These are phyloP conservation scores for Glaucidium brasilianum DNA, from an alignment of 2,113 vertebrate genomes.

Conservation along the genomic window DNA sequence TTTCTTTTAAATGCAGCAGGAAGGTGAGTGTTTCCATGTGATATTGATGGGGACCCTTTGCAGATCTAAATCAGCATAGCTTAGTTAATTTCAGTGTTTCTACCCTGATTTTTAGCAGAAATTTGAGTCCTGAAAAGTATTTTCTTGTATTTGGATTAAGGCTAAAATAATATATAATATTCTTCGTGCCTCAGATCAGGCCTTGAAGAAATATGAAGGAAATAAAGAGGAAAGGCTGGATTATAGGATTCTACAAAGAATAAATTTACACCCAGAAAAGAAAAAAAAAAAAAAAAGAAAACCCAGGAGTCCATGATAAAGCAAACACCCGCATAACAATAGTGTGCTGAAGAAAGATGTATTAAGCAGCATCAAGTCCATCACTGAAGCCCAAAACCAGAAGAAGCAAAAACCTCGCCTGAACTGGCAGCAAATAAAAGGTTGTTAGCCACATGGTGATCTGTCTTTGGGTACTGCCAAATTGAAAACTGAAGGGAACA, in stretches of 20 bases:
- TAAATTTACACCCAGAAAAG: not conserved
- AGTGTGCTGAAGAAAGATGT: not conserved
- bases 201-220: not conserved
- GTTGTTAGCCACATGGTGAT: slow-evolving; percentile 71
- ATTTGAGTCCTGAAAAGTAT: not conserved
- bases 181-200: not conserved
- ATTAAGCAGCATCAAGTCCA: not conserved
- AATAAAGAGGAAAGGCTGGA: not conserved
- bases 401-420: slow-evolving; percentile 37
- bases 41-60: not conserved
- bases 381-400: slow-evolving; percentile 31
- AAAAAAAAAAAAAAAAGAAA: not conserved
- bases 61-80: not conserved
- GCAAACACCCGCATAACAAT: slow-evolving; percentile 12
- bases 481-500: slow-evolving; percentile 71
- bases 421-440: slow-evolving; percentile 70
- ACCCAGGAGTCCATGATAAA: not conserved
- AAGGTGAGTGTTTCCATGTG: not conserved
- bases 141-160: not conserved
- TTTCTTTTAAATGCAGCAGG: not conserved
- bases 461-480: slow-evolving; percentile 67
- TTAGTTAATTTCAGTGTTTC: not conserved
- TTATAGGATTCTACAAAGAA: not conserved
- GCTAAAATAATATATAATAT: not conserved
- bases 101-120: not conserved